phyloP scores from a whole-genome alignment of 2,888 invertebrate genomes.

The Geophilus truncorum region DNA sequence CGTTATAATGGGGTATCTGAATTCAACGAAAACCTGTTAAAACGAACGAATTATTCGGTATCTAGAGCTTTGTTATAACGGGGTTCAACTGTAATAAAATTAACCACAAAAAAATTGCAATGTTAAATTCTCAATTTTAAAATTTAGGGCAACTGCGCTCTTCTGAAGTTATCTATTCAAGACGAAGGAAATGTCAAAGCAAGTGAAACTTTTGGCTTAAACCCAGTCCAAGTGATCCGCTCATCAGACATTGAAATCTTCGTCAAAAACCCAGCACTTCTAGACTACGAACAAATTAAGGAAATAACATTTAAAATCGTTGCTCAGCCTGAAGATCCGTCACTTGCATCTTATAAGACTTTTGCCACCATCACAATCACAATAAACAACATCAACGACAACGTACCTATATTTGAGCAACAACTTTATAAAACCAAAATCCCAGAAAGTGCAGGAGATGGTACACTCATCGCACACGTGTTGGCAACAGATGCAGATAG shows the following conservation, averaged over 20 bases:
- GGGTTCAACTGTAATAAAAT: no score
- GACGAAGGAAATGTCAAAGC: constrained; percentile 60
- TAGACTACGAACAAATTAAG: constrained; percentile 78
- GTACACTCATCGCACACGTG: constrained; percentile 63
- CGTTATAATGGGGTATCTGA: no score
- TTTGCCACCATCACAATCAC: constrained; percentile 71
- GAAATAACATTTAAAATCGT: constrained; percentile 60
- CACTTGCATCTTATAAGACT: constrained; percentile 28
- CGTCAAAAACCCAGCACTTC: constrained; percentile 71
- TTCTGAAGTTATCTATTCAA: neutral
- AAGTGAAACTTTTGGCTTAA: constrained; percentile 69
- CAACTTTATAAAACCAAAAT: constrained; percentile 68
- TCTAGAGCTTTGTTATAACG: no score
- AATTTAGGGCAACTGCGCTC: neutral
- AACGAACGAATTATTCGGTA: no score
- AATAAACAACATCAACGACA: constrained; percentile 81
- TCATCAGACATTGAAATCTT: constrained; percentile 66
- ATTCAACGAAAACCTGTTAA: no score
- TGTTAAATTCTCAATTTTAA: neutral
- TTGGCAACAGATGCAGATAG: constrained; percentile 73
- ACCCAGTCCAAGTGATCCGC: constrained; percentile 61
- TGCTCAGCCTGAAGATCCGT: neutral
- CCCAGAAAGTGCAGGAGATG: constrained; percentile 73
- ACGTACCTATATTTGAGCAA: constrained; percentile 71
- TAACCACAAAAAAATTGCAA: neutral